phyloP scores from a whole-genome alignment of 64 coral and sea anemone genomes.

The Cladopsammia gracilis region DNA sequence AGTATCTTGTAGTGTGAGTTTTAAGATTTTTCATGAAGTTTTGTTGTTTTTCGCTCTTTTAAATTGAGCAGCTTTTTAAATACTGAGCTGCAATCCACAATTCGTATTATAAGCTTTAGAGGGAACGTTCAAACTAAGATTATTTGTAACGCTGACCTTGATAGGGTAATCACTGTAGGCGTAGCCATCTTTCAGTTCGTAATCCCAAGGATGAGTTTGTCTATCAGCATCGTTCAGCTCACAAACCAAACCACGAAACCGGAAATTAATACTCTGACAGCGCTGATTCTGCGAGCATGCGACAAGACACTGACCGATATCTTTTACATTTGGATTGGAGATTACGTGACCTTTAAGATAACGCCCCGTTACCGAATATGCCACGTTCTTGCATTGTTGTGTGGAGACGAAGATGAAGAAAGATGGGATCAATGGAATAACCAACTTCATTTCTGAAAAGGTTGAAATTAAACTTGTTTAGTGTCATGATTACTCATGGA shows the following conservation, averaged over 20 bases:
- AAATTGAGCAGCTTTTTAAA: too few relatives aligned
- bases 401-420: not conserved
- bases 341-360: conserved; percentile 9
- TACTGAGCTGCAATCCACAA: too few relatives aligned
- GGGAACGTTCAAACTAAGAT: too few relatives aligned
- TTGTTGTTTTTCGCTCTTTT: too few relatives aligned
- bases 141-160: not conserved
- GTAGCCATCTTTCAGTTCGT: not conserved
- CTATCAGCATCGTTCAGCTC: conserved; percentile 13
- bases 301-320: not conserved
- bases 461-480: too few relatives aligned
- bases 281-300: not conserved
- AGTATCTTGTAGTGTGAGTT: too few relatives aligned
- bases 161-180: not conserved
- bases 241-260: not conserved
- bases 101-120: too few relatives aligned
- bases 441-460: not conserved
- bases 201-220: not conserved
- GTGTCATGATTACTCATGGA: too few relatives aligned
- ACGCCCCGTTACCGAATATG: not conserved
- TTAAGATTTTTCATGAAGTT: too few relatives aligned
- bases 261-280: conserved; percentile 5
- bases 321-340: not conserved
- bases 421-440: not conserved
- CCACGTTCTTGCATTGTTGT: not conserved